Conservation (phyloP, 1,140 invertebrate species). For the Bombus polaris region DNA sequence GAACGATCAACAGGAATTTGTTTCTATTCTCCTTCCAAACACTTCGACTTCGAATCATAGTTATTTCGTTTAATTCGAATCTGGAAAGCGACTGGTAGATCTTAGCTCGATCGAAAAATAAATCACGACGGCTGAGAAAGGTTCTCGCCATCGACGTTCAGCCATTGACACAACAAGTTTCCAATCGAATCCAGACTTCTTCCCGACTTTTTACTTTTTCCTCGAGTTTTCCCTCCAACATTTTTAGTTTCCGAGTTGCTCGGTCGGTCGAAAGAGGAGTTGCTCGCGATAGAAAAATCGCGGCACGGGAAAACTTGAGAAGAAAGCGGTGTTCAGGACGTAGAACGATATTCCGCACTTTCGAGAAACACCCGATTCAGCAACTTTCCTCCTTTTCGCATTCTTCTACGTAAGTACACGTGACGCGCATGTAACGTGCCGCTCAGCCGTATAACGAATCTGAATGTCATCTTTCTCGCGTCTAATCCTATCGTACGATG, state of each 20-base stretch:
- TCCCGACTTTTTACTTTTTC: not conserved
- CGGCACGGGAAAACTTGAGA: constrained; percentile 24
- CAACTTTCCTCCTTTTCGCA: not conserved
- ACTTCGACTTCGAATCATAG: too few relatives aligned
- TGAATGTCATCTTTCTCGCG: not conserved
- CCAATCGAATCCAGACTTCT: constrained; percentile 21
- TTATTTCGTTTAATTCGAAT: not conserved
- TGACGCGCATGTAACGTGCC: not conserved
- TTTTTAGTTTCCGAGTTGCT: not conserved
- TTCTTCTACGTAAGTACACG: not conserved
- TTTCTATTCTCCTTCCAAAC: too few relatives aligned
- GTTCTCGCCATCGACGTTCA: not conserved
- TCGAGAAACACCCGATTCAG: constrained; percentile 14
- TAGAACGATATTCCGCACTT: constrained; percentile 35
- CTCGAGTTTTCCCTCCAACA: not conserved
- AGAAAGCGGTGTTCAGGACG: constrained; percentile 9
- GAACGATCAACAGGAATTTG: too few relatives aligned
- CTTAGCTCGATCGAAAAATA: not conserved
- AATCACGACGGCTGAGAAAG: not conserved
- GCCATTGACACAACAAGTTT: constrained; percentile 12
- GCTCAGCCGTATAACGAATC: not conserved
- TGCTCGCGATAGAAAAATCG: constrained; percentile 2
- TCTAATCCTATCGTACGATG: not conserved
- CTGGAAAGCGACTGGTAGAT: not conserved
- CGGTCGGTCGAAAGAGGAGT: not conserved